These are phyloP conservation scores for Kuschelorhynchus macadamiae DNA, from an alignment of 2,888 invertebrate species.

Conservation along the genomic window DNA sequence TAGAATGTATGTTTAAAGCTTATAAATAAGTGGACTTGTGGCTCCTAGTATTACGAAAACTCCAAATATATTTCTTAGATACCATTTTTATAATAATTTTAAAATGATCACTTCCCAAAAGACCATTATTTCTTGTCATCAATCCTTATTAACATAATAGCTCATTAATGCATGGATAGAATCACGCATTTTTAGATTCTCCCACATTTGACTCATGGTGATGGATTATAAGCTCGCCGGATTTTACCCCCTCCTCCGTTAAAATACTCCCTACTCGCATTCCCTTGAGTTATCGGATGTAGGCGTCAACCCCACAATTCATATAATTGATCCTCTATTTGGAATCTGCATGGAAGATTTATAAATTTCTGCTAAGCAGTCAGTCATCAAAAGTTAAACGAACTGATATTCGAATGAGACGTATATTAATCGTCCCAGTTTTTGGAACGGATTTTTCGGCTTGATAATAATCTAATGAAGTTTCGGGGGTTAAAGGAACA, in stretches of 20 bases:
- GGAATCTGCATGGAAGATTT: constrained; percentile 40
- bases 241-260: constrained; percentile 27
- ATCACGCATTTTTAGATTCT: constrained; percentile 38
- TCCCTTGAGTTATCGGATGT: constrained; percentile 47
- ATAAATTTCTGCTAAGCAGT: constrained; percentile 42
- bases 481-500: background rate
- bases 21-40: no score
- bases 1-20: no score
- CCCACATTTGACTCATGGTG: constrained; percentile 39
- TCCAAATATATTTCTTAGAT: no score
- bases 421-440: constrained; percentile 24
- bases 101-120: no score
- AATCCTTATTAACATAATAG: constrained; percentile 7
- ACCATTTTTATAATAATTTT: no score
- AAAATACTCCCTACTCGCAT: constrained; percentile 40
- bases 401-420: constrained; percentile 26
- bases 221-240: constrained; percentile 34
- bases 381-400: constrained; percentile 44
- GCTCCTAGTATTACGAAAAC: no score
- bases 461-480: constrained; percentile 9
- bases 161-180: constrained; percentile 26
- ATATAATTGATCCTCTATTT: constrained; percentile 48
- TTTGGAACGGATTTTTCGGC: constrained; percentile 2
- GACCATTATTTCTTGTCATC: no score
- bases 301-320: constrained; percentile 44